phyloP scores from a whole-genome alignment of 2,113 vertebrate species.

The Cephalopholis sonnerati region DNA sequence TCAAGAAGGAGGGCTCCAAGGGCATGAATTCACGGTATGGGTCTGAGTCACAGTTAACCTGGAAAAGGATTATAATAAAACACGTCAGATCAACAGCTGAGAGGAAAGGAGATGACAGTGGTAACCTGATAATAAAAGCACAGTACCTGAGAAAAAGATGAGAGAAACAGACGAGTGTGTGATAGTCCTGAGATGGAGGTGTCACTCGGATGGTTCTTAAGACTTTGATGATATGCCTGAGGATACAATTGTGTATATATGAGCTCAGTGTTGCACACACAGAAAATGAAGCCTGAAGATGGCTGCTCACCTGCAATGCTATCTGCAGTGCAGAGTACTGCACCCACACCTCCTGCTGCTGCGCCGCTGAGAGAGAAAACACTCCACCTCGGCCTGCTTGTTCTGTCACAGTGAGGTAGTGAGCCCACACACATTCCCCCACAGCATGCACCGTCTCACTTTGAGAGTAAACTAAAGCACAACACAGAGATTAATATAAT shows the following conservation, averaged over 20 bases:
- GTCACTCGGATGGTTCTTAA: slow-evolving; percentile 65
- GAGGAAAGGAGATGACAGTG: not conserved
- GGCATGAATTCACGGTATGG: slow-evolving; percentile 75
- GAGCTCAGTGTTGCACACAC: not conserved
- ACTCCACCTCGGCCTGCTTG: slow-evolving; percentile 26
- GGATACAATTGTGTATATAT: not conserved
- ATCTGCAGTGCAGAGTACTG: slow-evolving; percentile 84
- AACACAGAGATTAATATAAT: slow-evolving; percentile 13
- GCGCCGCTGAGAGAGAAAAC: slow-evolving; percentile 57
- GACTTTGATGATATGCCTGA: slow-evolving; percentile 82
- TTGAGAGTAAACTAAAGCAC: slow-evolving; percentile 73
- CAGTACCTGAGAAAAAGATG: slow-evolving; percentile 82
- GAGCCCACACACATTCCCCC: slow-evolving; percentile 79
- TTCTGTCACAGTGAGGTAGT: slow-evolving; percentile 73
- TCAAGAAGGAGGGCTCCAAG: slow-evolving; percentile 82
- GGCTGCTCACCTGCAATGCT: slow-evolving; percentile 76
- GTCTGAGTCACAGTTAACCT: slow-evolving; percentile 81
- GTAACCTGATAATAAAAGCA: not conserved
- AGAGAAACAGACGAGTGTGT: slow-evolving; percentile 78
- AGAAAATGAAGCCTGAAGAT: not conserved
- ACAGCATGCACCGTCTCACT: slow-evolving; percentile 67
- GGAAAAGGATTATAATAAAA: slow-evolving; percentile 10
- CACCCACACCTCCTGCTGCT: slow-evolving; percentile 84
- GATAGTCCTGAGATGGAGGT: slow-evolving; percentile 79
- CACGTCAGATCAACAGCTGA: not conserved